phyloP scores from a whole-genome alignment of 1,140 invertebrate genomes.

The Phortica variegata region DNA sequence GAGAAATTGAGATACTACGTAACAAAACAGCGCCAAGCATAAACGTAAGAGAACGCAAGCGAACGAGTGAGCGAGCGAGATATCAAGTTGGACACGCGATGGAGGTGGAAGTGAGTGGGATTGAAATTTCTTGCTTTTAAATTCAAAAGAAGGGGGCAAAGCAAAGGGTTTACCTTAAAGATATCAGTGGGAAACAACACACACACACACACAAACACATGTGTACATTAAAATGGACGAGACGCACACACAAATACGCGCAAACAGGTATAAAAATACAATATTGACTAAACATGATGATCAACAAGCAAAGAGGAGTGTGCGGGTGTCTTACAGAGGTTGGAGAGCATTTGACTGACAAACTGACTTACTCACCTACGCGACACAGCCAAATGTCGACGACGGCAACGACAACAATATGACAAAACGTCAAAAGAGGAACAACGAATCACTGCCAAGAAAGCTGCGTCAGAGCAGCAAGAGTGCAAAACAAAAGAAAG shows the following conservation, averaged over 20 bases:
- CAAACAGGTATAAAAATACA: constrained; percentile 44
- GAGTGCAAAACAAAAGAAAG: constrained; percentile 28
- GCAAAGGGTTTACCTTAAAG: too few species aligned
- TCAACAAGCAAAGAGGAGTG: too few species aligned
- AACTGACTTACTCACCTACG: constrained; percentile 29
- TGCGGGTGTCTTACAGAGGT: too few species aligned
- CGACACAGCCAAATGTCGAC: constrained; percentile 1
- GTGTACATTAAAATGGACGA: too few species aligned
- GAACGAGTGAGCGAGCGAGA: constrained; percentile 13
- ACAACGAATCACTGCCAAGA: constrained; percentile 26
- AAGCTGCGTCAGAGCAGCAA: too few species aligned
- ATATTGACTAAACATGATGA: neutral
- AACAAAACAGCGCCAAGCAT: constrained; percentile 25
- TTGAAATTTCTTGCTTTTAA: too few species aligned
- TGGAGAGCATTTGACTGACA: constrained; percentile 6
- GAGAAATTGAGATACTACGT: constrained; percentile 24
- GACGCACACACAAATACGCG: constrained; percentile 3
- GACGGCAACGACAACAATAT: too few species aligned
- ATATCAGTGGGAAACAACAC: constrained; percentile 6
- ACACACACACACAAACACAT: constrained; percentile 8
- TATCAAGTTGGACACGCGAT: neutral
- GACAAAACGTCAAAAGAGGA: too few species aligned
- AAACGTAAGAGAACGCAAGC: constrained; percentile 24
- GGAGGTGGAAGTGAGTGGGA: neutral
- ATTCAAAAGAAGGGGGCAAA: too few species aligned